A percentile compares a stretch with the other conserved stretches of the same genome.
phyloP scores from a whole-genome alignment of 2,888 invertebrate species.

The Congeria kusceri region DNA sequence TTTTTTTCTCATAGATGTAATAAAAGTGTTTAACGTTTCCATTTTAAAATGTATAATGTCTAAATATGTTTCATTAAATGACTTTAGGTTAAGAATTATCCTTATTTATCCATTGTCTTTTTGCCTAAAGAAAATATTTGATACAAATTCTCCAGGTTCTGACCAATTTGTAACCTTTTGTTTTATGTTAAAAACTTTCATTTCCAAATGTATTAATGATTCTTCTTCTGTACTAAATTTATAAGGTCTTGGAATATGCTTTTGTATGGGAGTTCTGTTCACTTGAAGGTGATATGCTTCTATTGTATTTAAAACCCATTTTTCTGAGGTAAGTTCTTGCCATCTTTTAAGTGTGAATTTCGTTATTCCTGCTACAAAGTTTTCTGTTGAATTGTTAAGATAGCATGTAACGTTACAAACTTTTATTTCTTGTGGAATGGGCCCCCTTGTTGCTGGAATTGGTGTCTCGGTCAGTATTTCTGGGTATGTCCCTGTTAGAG shows the following conservation, averaged over 20 bases:
- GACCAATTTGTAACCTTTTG: background rate
- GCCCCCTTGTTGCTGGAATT: background rate
- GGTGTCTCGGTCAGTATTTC: background rate
- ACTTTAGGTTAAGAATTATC: background rate
- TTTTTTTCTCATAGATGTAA: constrained; percentile 9
- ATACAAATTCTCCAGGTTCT: background rate
- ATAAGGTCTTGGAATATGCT: constrained; percentile 2
- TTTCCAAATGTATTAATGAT: constrained; percentile 11
- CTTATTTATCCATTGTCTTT: constrained; percentile 2
- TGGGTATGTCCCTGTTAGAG: background rate
- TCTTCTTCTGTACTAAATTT: constrained; percentile 10
- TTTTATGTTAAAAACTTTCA: constrained; percentile 11
- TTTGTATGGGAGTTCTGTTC: constrained; percentile 5
- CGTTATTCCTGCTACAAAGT: constrained; percentile 27
- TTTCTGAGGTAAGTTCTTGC: constrained; percentile 9
- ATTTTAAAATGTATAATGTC: constrained; percentile 29
- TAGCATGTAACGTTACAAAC: background rate
- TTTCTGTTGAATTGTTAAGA: constrained; percentile 5
- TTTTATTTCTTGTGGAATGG: background rate
- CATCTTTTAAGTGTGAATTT: constrained; percentile 1
- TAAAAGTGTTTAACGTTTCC: constrained; percentile 26
- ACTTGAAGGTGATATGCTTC: constrained; percentile 14
- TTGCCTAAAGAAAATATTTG: constrained; percentile 18
- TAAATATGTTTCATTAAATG: constrained; percentile 14
- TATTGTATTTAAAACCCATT: constrained; percentile 19